These are phyloP conservation scores for Manis pentadactyla DNA, from an alignment of 2,797 vertebrate genomes.

Conservation along the genomic window DNA sequence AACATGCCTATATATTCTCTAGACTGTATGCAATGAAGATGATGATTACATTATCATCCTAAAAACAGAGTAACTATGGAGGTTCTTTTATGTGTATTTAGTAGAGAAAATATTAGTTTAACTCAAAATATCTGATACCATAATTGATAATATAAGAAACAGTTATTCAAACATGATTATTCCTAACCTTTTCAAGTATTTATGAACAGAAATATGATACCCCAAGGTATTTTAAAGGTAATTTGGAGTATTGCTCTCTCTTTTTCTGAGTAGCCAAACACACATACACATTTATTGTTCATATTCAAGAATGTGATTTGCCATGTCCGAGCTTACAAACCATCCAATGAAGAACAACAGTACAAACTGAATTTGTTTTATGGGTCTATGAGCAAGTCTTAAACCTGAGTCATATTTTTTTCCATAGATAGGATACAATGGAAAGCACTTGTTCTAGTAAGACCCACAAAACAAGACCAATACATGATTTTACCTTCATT, in stretches of 20 bases:
- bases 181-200: background rate
- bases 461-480: background rate
- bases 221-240: background rate
- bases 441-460: conserved; percentile 3
- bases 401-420: conserved; percentile 20
- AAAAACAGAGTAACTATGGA: background rate
- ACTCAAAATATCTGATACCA: background rate
- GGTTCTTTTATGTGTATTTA: background rate
- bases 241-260: background rate
- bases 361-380: background rate
- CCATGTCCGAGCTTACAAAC: background rate
- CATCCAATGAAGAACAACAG: background rate
- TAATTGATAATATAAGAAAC: background rate
- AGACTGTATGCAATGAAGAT: background rate
- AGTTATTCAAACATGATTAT: conserved; percentile 11
- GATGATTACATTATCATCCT: background rate
- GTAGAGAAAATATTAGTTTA: conserved; percentile 31
- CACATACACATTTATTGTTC: background rate
- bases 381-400: background rate
- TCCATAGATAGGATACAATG: background rate
- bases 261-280: background rate
- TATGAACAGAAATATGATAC: conserved; percentile 27
- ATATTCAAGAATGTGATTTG: background rate
- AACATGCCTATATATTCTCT: background rate
- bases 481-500: conserved; percentile 47